Evolutionary conservation across 2,888 invertebrate species (phyloP).

Genomic region (Argyresthia goedartella): DNA sequence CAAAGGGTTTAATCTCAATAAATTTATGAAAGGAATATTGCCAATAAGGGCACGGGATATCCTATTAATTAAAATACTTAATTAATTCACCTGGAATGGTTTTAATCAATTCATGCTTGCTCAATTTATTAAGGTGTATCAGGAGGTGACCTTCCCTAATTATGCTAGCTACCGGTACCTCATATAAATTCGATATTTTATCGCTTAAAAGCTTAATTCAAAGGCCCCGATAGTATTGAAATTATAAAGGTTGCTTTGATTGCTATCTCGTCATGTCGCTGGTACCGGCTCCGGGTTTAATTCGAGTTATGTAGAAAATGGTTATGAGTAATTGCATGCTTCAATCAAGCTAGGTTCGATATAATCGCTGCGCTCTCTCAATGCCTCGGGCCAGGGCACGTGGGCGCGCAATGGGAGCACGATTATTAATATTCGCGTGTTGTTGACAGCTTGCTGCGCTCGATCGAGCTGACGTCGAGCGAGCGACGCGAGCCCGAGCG

Average conservation of each 20-base stretch:
- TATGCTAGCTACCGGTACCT: constrained; percentile 14
- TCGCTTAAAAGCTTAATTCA: not conserved
- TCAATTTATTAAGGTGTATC: constrained; percentile 65
- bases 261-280: not conserved
- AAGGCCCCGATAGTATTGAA: constrained; percentile 2
- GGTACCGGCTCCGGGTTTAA: not conserved
- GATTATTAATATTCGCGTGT: constrained; percentile 12
- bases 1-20: constrained; percentile 66
- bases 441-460: constrained; percentile 79
- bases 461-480: constrained; percentile 74
- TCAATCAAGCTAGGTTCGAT: constrained; percentile 4
- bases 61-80: constrained; percentile 71
- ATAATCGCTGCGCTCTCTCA: constrained; percentile 1
- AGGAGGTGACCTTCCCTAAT: constrained; percentile 28
- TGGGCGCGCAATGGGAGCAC: constrained; percentile 1
- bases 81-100: constrained; percentile 70
- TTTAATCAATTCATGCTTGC: constrained; percentile 63
- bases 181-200: constrained; percentile 6
- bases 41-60: constrained; percentile 66
- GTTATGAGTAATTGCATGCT: constrained; percentile 6
- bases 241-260: not conserved
- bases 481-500: constrained; percentile 42
- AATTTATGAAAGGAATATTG: constrained; percentile 71
- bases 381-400: not conserved
- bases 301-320: not conserved